Evolutionary conservation across 1,140 invertebrate genomes (phyloP), one percentile per base, ranked within the genome.

Genomic region (Drosophila trapezifrons): DNA sequence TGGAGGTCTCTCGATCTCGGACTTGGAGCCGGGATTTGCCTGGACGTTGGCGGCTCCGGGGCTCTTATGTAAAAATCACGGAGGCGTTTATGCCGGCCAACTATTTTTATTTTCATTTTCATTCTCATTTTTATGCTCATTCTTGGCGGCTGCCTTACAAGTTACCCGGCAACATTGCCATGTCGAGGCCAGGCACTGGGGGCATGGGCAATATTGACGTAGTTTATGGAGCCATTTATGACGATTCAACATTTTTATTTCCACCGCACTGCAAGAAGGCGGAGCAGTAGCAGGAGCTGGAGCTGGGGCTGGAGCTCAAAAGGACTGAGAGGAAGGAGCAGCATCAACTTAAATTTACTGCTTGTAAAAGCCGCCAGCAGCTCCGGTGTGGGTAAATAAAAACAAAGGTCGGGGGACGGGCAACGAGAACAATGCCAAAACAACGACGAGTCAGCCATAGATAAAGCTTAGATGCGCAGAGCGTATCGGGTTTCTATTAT

Each of bases 211-310:
- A 76, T 80, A 89, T 89, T 89, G 84, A 89, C 85, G 85, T 78
- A 84, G 85, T 89, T 89, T 89, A 89, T 89, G 84, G 80, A 89
- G 85, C 84, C 84, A 89, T 89, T 89, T 89, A 89, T 89, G 84
- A 89, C 84, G 84, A 89, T 89, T 89, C 84, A 89, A 89, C 84
- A 89, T 84, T 89, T 89, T 89, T 89, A 84, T 89, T 89, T 89
- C 77, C 79, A 84, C 84, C 84, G 65, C 84, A 80, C 58, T 65
- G 80, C 80, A 85, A 46, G 70, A 45, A 42, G 49, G 35, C n/a
- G n/a, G n/a, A 52, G 43, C 38, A 13, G 54, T 29, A 8, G 15
- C 47, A 25, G 38, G 38, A 42, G 38, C 7, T 42, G 55, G 22
- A 9, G 9, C 47, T 51, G 38, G 6, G 15, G 38, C 6, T 17